These are phyloP conservation scores for Tachypleus tridentatus DNA, from an alignment of 1,140 invertebrate species.

Conservation along the genomic window DNA sequence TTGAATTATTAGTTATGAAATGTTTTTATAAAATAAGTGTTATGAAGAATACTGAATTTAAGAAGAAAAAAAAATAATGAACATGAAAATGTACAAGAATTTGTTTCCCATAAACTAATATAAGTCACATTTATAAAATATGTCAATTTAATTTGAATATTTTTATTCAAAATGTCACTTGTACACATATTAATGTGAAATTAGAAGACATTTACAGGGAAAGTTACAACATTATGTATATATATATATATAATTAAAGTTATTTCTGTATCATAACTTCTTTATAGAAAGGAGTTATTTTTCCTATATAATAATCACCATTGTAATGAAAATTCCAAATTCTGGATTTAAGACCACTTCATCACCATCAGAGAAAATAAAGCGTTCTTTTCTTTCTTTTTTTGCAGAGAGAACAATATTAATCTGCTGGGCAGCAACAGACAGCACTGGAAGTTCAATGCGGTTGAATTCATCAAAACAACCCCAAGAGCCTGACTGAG, in stretches of 20 bases:
- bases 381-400: slow-evolving; percentile 76
- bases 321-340: slow-evolving; percentile 94
- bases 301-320: slow-evolving; percentile 49
- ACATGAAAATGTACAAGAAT: too few relatives aligned
- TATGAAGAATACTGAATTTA: too few relatives aligned
- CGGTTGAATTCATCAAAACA: slow-evolving; percentile 96
- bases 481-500: slow-evolving; percentile 92
- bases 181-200: too few relatives aligned
- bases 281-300: too few relatives aligned
- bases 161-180: not conserved
- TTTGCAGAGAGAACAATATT: slow-evolving; percentile 81
- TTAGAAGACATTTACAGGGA: slow-evolving; percentile 32
- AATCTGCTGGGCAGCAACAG: slow-evolving; percentile 91
- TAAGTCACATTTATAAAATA: not conserved
- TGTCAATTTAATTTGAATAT: not conserved
- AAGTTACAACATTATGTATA: slow-evolving; percentile 9
- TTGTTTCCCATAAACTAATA: too few relatives aligned
- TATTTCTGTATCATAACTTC: not conserved
- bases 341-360: slow-evolving; percentile 83
- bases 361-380: slow-evolving; percentile 91
- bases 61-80: too few relatives aligned
- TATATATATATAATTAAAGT: slow-evolving; percentile 1
- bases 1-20: too few relatives aligned
- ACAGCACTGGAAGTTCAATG: slow-evolving; percentile 87
- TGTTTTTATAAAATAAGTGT: too few relatives aligned